Conservation (phyloP, 2,113 vertebrate species). For the Puffinus mauretanicus region DNA sequence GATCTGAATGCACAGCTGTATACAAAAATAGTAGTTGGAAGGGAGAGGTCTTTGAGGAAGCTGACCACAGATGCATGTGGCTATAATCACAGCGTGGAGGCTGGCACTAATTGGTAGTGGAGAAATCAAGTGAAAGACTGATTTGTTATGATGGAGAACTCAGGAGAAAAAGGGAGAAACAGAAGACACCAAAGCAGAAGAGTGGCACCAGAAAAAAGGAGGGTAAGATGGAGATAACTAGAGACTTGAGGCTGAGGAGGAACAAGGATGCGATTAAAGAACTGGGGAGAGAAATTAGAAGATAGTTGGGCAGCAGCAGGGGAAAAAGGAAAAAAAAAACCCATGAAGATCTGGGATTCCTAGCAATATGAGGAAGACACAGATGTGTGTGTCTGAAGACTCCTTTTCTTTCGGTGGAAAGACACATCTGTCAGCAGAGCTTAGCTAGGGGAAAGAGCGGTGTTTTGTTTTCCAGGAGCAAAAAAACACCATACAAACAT, state of each 20-base stretch:
- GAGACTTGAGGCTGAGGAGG: not conserved
- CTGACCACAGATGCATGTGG: not conserved
- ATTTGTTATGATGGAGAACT: not conserved
- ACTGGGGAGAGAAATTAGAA: not conserved
- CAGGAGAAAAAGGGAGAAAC: not conserved
- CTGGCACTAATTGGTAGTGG: not conserved
- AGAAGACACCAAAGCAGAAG: not conserved
- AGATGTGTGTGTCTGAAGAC: not conserved
- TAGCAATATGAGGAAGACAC: fast-evolving
- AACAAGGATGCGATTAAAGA: not conserved
- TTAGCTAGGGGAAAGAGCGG: not conserved
- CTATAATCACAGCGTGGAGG: not conserved
- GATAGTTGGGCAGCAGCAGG: not conserved
- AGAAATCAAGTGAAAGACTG: not conserved
- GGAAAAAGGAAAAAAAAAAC: not conserved
- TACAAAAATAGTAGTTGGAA: not conserved
- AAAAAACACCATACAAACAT: not conserved
- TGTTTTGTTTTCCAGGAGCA: not conserved
- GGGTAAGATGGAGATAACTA: not conserved
- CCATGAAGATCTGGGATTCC: not conserved
- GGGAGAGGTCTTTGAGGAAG: not conserved
- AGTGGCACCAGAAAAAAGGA: not conserved
- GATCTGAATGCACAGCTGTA: not conserved
- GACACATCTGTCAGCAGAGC: not conserved
- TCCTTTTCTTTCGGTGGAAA: not conserved